Evolutionary conservation across 2,797 vertebrate species (phyloP).

Genomic region (Botia almorhae): DNA sequence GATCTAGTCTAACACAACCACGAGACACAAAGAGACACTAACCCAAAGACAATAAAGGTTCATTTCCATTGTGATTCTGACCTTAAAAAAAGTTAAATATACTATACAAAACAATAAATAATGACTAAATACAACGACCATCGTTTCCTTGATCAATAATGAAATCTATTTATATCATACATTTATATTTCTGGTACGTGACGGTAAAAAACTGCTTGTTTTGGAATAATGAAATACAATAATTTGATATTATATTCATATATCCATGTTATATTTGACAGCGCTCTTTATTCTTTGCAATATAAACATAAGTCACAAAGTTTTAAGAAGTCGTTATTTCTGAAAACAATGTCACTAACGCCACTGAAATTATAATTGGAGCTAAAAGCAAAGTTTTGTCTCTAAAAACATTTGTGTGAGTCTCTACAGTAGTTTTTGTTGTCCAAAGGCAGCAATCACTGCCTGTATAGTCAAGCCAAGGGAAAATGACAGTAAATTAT

Average conservation of each 20-base stretch:
- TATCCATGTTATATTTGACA: too few relatives aligned
- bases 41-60: too few relatives aligned
- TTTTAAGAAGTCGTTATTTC: not conserved
- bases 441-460: not conserved
- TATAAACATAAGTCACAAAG: not conserved
- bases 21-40: too few relatives aligned
- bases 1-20: not conserved
- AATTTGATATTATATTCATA: too few relatives aligned
- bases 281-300: not conserved
- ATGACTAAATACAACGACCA: too few relatives aligned
- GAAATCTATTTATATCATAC: too few relatives aligned
- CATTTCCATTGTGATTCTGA: too few relatives aligned
- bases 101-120: too few relatives aligned
- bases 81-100: too few relatives aligned
- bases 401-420: not conserved
- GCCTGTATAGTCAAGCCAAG: not conserved
- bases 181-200: too few relatives aligned
- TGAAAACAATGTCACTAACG: not conserved
- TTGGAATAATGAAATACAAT: not conserved
- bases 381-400: slow-evolving; percentile 6
- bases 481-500: not conserved
- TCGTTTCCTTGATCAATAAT: too few relatives aligned
- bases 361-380: not conserved
- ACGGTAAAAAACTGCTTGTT: not conserved
- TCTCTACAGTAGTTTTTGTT: not conserved